phyloP scores from a whole-genome alignment of 2,113 vertebrate genomes.

The Chloropsis cyanopogon region DNA sequence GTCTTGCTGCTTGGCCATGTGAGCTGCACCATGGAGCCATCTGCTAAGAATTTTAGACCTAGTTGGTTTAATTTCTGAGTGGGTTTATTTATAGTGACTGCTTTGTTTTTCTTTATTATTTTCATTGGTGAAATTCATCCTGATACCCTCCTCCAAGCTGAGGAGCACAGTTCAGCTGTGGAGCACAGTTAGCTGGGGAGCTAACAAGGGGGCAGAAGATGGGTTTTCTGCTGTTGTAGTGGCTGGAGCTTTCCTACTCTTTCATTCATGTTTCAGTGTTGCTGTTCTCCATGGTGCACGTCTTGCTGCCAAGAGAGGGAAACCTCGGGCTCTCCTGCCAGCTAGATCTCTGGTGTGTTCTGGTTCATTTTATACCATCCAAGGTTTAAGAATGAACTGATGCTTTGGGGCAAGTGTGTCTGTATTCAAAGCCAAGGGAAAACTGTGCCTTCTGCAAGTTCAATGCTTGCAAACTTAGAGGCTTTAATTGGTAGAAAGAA shows the following conservation, averaged over 20 bases:
- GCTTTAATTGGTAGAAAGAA: neutral
- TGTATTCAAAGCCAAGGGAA: neutral
- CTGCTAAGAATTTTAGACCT: constrained; percentile 26
- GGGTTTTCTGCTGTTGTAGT: neutral
- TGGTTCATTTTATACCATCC: neutral
- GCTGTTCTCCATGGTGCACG: neutral
- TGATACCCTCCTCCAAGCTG: neutral
- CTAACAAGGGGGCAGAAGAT: neutral
- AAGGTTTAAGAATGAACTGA: neutral
- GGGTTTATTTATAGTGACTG: neutral
- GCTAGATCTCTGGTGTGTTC: neutral
- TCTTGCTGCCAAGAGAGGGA: neutral
- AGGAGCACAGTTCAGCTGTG: neutral
- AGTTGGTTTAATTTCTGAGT: neutral
- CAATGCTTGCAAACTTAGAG: neutral
- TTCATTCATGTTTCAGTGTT: neutral
- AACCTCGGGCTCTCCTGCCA: neutral
- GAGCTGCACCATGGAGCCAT: constrained; percentile 3
- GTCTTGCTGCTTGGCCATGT: neutral
- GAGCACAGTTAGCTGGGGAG: too few relatives aligned
- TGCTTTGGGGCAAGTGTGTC: neutral
- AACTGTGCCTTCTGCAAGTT: neutral
- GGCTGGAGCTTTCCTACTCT: neutral
- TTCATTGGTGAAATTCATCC: neutral
- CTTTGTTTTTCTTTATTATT: neutral